Conservation (phyloP, 2,888 invertebrate genomes). For the Myathropa florea region DNA sequence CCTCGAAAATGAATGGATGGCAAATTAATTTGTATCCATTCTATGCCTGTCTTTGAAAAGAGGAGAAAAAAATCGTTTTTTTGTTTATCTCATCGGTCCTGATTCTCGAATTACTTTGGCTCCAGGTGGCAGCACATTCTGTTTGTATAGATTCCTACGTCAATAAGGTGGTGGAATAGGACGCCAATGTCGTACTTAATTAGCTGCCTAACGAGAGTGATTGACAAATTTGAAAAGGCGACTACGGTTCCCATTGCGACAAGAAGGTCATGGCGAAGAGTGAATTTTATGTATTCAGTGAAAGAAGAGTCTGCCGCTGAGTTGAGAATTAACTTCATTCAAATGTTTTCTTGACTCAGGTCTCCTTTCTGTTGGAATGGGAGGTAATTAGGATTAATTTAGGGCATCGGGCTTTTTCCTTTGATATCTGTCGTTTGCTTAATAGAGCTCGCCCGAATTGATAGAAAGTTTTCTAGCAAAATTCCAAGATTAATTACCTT, state of each 20-base stretch:
- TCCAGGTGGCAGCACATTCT: slow-evolving; percentile 48
- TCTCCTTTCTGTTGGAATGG: neutral
- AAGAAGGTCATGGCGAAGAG: neutral
- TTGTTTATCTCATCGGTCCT: neutral
- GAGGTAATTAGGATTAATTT: slow-evolving; percentile 47
- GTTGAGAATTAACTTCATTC: slow-evolving; percentile 45
- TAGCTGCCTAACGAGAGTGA: slow-evolving; percentile 60
- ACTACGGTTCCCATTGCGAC: neutral
- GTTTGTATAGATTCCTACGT: slow-evolving; percentile 2
- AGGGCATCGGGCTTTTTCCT: slow-evolving; percentile 25
- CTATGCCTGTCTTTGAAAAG: neutral
- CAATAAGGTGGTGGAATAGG: neutral
- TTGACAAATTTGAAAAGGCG: slow-evolving; percentile 61
- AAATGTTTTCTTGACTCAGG: slow-evolving; percentile 17
- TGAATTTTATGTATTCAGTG: slow-evolving; percentile 50
- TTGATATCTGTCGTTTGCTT: slow-evolving; percentile 37
- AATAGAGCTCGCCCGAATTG: slow-evolving; percentile 38
- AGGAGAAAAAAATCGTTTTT: neutral
- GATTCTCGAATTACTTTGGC: slow-evolving; percentile 14
- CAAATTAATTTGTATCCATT: slow-evolving; percentile 27
- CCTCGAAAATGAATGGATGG: slow-evolving; percentile 10
- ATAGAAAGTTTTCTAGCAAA: slow-evolving; percentile 41
- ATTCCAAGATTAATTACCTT: slow-evolving; percentile 44
- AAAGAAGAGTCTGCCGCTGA: slow-evolving; percentile 23
- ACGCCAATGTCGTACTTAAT: slow-evolving; percentile 52